Conservation (phyloP, 2,113 vertebrate genomes). For the Antidorcas marsupialis region DNA sequence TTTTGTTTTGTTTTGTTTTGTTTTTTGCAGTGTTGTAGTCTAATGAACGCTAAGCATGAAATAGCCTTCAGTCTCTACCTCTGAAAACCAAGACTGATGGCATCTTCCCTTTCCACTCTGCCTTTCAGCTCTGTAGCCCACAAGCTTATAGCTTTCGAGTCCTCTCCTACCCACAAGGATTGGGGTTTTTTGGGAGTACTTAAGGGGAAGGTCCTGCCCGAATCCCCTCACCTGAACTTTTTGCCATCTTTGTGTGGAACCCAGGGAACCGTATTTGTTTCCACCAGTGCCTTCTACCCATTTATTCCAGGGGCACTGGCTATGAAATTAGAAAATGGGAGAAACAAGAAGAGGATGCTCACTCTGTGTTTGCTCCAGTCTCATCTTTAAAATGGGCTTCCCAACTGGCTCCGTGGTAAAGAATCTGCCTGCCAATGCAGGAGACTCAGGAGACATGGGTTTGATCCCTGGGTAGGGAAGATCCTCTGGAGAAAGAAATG, state of each 20-base stretch:
- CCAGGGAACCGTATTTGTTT: background rate
- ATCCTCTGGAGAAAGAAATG: background rate
- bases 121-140: background rate
- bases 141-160: rapidly evolving
- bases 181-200: no score
- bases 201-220: background rate
- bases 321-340: background rate
- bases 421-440: background rate
- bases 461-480: background rate
- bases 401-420: background rate
- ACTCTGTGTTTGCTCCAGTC: background rate
- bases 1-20: background rate
- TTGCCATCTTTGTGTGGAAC: background rate
- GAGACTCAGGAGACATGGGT: background rate
- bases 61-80: background rate
- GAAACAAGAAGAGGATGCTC: rapidly evolving
- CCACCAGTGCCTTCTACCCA: background rate
- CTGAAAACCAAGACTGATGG: background rate
- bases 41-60: background rate
- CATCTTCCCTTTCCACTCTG: background rate
- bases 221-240: background rate
- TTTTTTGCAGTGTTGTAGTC: background rate
- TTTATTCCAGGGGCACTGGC: background rate
- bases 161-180: rapidly evolving
- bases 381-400: background rate